Evolutionary conservation across 2,797 vertebrate genomes (phyloP).

Genomic region (Melanogrammus aeglefinus): DNA sequence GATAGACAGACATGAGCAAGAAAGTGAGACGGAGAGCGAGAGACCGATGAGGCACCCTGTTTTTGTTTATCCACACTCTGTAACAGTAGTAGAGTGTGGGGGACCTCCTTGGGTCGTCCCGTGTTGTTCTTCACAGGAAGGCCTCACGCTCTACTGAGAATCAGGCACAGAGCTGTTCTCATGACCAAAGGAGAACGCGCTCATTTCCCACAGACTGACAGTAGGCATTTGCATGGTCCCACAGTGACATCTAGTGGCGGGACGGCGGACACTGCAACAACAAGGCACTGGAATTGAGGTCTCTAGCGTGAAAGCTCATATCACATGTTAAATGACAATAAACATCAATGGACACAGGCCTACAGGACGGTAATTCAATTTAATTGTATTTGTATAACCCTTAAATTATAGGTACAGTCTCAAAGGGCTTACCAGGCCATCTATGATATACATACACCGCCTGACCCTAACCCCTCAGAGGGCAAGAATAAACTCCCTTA

Average conservation of each 20-base stretch:
- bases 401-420: too few species aligned
- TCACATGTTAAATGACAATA: too few species aligned
- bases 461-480: too few species aligned
- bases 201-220: background rate
- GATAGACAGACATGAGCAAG: too few species aligned
- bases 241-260: conserved; percentile 46
- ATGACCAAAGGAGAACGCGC: background rate
- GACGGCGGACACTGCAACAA: background rate
- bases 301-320: background rate
- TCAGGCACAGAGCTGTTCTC: background rate
- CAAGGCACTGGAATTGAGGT: background rate
- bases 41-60: too few species aligned
- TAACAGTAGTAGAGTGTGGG: too few species aligned
- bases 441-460: too few species aligned
- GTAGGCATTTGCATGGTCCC: background rate
- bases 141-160: background rate
- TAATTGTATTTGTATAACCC: too few species aligned
- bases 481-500: too few species aligned
- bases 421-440: too few species aligned
- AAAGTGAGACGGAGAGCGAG: too few species aligned
- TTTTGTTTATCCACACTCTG: too few species aligned
- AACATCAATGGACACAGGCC: background rate
- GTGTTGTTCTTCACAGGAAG: background rate
- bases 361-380: background rate
- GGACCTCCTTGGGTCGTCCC: background rate